These are phyloP conservation scores for Riparia riparia DNA, from an alignment of 2,113 vertebrate species.

Conservation along the genomic window DNA sequence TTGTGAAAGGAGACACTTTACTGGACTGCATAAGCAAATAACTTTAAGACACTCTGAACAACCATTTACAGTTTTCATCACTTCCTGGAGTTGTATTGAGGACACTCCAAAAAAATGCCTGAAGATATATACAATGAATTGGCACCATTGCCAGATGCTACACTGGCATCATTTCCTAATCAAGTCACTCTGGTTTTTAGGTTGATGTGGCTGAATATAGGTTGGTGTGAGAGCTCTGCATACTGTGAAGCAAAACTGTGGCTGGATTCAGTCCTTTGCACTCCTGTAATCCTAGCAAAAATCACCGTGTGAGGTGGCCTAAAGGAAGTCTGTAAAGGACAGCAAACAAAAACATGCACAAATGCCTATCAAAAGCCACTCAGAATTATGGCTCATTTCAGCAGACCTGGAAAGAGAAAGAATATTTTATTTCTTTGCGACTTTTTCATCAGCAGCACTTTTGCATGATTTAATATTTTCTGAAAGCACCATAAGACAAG, in stretches of 20 bases:
- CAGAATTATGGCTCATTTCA: neutral
- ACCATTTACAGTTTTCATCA: neutral
- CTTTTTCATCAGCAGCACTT: neutral
- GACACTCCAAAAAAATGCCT: neutral
- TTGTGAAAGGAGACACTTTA: neutral
- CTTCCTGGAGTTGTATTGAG: neutral
- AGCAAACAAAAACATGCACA: neutral
- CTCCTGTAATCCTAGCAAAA: neutral
- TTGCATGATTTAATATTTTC: neutral
- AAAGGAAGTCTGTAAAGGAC: neutral
- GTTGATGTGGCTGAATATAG: neutral
- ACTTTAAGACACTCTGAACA: neutral
- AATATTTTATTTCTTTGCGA: neutral
- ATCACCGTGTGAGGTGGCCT: fast-evolving
- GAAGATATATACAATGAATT: neutral
- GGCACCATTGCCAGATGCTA: neutral
- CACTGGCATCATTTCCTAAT: neutral
- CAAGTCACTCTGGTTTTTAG: neutral
- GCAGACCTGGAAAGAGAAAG: neutral
- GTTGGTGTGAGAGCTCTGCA: neutral
- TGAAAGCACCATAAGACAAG: neutral
- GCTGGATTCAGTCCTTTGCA: neutral
- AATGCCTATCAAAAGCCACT: neutral
- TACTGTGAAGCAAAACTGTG: neutral
- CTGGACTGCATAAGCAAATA: neutral